A percentile compares a stretch with the other conserved stretches of the same genome.
These are phyloP conservation scores for Catocala nupta DNA, from an alignment of 2,888 invertebrate species.

Conservation along the genomic window DNA sequence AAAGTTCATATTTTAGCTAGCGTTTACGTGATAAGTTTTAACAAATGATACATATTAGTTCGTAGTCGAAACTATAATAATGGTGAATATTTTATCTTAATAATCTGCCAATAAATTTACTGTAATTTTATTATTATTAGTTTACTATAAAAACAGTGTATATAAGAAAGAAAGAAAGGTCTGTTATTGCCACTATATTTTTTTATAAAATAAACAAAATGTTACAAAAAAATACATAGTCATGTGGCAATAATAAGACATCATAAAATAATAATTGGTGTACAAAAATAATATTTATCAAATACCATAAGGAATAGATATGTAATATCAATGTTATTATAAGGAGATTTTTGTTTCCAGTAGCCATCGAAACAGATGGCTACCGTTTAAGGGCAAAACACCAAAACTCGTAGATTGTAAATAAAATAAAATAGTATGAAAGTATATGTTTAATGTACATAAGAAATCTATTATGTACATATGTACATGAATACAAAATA, in stretches of 20 bases:
- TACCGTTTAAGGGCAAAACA: not conserved
- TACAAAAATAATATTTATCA: too few species aligned
- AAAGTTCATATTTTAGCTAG: too few species aligned
- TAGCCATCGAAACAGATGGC: not conserved
- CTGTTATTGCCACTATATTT: too few species aligned
- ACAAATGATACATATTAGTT: too few species aligned
- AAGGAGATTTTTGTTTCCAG: not conserved
- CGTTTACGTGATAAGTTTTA: too few species aligned
- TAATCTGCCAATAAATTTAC: constrained; percentile 7
- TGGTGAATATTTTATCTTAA: not conserved
- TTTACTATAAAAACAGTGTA: too few species aligned
- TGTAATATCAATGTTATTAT: not conserved
- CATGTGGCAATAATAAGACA: too few species aligned
- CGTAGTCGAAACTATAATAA: too few species aligned
- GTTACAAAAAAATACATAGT: too few species aligned
- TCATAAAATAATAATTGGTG: too few species aligned
- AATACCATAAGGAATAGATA: not conserved
- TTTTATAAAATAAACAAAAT: too few species aligned
- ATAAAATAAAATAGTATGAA: constrained; percentile 1
- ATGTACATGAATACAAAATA: constrained; percentile 1
- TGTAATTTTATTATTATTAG: not conserved
- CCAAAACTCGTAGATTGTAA: constrained; percentile 2
- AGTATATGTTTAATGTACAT: constrained; percentile 1
- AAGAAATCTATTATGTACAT: not conserved
- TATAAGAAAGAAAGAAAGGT: too few species aligned